Percentiles rank a stretch among this genome's conserved stretches.
Conservation (phyloP, 2,797 vertebrate species). For the Percopsis omiscomaycus region DNA sequence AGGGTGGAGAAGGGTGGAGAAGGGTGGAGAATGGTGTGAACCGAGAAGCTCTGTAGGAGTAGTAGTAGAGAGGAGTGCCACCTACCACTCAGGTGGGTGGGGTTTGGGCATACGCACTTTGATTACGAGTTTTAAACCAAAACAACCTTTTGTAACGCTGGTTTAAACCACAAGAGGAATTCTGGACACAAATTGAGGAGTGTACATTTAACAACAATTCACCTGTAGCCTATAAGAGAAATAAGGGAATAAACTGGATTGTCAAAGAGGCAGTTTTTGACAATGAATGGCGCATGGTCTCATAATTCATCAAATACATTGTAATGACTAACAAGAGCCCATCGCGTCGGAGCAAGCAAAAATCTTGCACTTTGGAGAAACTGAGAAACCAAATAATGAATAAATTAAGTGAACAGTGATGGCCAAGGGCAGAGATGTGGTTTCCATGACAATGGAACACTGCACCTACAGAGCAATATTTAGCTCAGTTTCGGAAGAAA, state of each 20-base stretch:
- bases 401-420: slow-evolving; percentile 51
- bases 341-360: slow-evolving; percentile 19
- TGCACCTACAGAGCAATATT: slow-evolving; percentile 48
- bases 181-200: no score
- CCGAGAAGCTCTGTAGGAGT: no score
- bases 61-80: no score
- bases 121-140: slow-evolving; percentile 1
- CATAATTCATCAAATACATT: slow-evolving; percentile 16
- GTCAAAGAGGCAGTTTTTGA: slow-evolving; percentile 1
- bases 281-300: slow-evolving; percentile 11
- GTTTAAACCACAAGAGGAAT: no score
- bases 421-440: slow-evolving; percentile 53
- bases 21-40: no score
- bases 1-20: no score
- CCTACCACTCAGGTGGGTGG: no score
- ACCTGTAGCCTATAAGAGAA: slow-evolving; percentile 5
- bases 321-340: slow-evolving; percentile 24
- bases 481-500: slow-evolving; percentile 31
- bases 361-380: slow-evolving; percentile 26
- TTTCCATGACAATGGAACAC: slow-evolving; percentile 70
- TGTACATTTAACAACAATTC: background rate
- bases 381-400: slow-evolving; percentile 55
- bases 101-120: slow-evolving; percentile 5
- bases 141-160: background rate
- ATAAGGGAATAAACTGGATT: slow-evolving; percentile 16